Evolutionary conservation across 53 echinoderm and acorn worm species (phyloP).

Genomic region (Stichopus horrens): DNA sequence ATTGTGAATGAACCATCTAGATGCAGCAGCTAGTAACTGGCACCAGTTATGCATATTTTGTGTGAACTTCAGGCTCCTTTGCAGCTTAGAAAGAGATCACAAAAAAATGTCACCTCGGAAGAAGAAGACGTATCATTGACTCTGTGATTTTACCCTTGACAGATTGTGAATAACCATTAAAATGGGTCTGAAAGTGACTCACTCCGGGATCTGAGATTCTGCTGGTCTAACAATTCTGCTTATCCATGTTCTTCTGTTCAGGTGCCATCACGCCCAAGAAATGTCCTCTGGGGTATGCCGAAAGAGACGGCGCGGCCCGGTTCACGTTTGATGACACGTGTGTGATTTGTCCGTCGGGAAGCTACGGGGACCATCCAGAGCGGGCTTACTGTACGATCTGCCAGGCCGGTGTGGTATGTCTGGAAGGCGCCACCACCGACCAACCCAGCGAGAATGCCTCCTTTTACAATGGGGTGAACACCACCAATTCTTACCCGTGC

Average conservation of each 20-base stretch:
- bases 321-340: slow-evolving; percentile 90
- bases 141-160: not conserved
- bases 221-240: not conserved
- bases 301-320: slow-evolving; percentile 77
- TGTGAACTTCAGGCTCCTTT: too few species aligned
- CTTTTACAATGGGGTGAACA: slow-evolving; percentile 76
- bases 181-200: too few species aligned
- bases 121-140: not conserved
- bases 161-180: not conserved
- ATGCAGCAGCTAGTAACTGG: too few species aligned
- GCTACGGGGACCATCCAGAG: slow-evolving; percentile 83
- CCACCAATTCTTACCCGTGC: slow-evolving; percentile 93
- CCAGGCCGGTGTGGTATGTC: slow-evolving; percentile 85
- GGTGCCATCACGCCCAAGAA: slow-evolving; percentile 82
- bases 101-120: not conserved
- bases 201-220: not conserved
- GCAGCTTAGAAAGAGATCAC: not conserved
- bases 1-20: too few species aligned
- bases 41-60: too few species aligned
- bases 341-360: slow-evolving; percentile 84
- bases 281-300: slow-evolving; percentile 89
- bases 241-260: slow-evolving; percentile 9
- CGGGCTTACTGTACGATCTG: slow-evolving; percentile 87
- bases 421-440: slow-evolving; percentile 91
- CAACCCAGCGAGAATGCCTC: slow-evolving; percentile 65